Base-by-base conservation (phyloP, 1,140 invertebrate species). In the Pomacea maculata region DNA sequence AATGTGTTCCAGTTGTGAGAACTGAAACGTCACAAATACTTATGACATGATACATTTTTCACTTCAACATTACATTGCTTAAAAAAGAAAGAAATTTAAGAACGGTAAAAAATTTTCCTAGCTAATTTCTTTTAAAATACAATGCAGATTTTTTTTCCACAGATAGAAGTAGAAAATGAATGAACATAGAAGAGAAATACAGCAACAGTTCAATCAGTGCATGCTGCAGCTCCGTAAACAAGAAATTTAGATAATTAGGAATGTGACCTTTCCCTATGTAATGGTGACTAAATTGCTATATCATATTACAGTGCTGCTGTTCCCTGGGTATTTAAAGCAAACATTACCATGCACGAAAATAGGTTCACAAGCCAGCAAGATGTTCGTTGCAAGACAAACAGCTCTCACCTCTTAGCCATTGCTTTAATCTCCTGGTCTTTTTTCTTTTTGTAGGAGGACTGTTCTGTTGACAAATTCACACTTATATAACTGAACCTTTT, bases 1-100 rank as follows among this genome's bases (percentile, higher is more conserved):
- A 99, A 89, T 0, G 97, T 94, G 91, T 99, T 99, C 98, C 98
- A 99, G 90, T 97, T 99, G 88, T 98, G 95, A 0, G 96, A 94
- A 7, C 90, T 91, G 80, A 70, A 87, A 82, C 34, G 78, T 34
- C 70, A 82, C 75, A 84, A 21, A 72, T n/a, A 72, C 65, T 80
- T 54, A 15, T 34, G 3, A 21, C n/a, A 12, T 54, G 21, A n/a
- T 15, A 67, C 25, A 10, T 72, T 25, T 72, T 14, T 1, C 6
- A 9, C 25, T 25, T 21, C 78, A 19, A 68, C 5, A 1, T 68
- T n/a, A 3, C 2, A 3, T 45, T 17, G n/a, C 25, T 57, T 78
- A 12, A 65, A 64, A 54, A 80, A 54, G 14, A 64, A 10, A 45
- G 6, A 6, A 4, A 19, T 67, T 21, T 77, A 15, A 76, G 19